Base-by-base conservation (phyloP, 2,888 invertebrate genomes). In the Troglohyphantes excavatus region DNA sequence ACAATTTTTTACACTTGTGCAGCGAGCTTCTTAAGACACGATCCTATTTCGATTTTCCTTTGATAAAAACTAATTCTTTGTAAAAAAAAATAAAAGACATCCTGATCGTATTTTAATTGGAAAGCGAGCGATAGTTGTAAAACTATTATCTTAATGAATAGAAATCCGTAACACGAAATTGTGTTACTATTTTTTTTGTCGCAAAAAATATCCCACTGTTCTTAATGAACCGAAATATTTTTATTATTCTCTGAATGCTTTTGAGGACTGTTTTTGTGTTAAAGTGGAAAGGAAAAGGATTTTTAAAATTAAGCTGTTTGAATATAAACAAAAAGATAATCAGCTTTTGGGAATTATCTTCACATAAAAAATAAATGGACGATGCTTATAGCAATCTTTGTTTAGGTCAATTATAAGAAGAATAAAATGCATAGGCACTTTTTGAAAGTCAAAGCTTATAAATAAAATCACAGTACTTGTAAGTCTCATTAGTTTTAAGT, bases 91-190 rank as follows among this genome's bases (percentile, higher is more conserved):
- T 27, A 53, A 73, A 73, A 75, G 27, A n/a, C 21, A 53, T 27
- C 21, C 27, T 29, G 59, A 59, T 59, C 26, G 59, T 59, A 59
- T 43, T 76, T 76, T 63, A 63, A 63, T 76, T 76, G 63, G 39
- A 63, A 63, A 76, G 21, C 29, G 61, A 63, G 13, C 21, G 46
- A 63, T 23, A 63, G 39, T 61, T 19, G 33, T 39, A 39, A 63
- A 61, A 33, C 63, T 61, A 33, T 76, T 76, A 63, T 17, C 19
- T 19, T 76, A 63, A 76, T 61, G 33, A 63, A 43, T 23, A 76
- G 63, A 63, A 23, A 76, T 76, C 39, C 33, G 29, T 39, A 21
- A 19, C 33, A 21, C 11, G 39, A 17, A 9, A 21, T 43, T 63
- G 23, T 3, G 21, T 43, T 70, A 13, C 39, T 39, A 39, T 53